Evolutionary conservation across 1,140 invertebrate genomes (phyloP).

Genomic region (Lasaia peninsularis): DNA sequence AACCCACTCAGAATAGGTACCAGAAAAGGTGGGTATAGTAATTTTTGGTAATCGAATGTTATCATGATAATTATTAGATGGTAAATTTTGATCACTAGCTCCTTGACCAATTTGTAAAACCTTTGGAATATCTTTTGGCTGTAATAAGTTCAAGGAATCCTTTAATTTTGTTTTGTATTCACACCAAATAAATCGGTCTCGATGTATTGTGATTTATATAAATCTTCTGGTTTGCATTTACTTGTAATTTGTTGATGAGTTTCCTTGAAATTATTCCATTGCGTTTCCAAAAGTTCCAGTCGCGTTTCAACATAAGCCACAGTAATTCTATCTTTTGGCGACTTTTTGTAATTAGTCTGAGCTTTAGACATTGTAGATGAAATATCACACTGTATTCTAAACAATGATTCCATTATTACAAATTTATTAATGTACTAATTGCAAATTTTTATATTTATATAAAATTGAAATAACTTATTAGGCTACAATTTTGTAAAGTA

Average conservation of each 20-base stretch:
- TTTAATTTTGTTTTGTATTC: conserved; percentile 6
- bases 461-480: no score
- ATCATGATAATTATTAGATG: not conserved
- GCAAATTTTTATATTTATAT: no score
- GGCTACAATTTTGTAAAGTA: no score
- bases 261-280: not conserved
- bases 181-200: not conserved
- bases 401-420: not conserved
- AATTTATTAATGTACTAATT: no score
- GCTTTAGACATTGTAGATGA: conserved; percentile 1
- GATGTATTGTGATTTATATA: not conserved
- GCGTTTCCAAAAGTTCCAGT: conserved; percentile 1
- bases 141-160: not conserved
- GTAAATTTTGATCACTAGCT: not conserved
- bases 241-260: not conserved
- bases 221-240: not conserved
- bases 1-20: conserved; percentile 26
- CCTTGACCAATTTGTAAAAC: not conserved
- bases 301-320: conserved; percentile 1
- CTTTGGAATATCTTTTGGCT: not conserved
- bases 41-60: conserved; percentile 14
- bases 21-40: conserved; percentile 18
- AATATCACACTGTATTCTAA: conserved; percentile 5
- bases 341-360: not conserved
- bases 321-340: conserved; percentile 5